Evolutionary conservation across 2,797 vertebrate species (phyloP), one percentile per base, ranked within the genome.

Genomic region (Selene dorsalis): DNA sequence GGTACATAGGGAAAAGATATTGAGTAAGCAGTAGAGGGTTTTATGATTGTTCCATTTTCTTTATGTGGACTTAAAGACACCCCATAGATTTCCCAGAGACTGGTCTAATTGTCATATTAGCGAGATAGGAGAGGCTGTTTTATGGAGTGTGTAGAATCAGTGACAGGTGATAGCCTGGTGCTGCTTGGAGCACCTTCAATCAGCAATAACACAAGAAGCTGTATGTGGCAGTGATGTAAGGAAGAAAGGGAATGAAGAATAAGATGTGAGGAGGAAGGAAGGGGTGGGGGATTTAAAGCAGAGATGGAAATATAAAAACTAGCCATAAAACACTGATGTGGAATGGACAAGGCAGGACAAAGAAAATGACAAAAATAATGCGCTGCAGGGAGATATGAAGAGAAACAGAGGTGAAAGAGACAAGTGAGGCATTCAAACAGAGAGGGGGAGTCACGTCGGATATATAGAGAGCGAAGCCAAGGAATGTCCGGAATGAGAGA

Each of bases 401-500:
- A 80, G 41, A 83, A 85, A 57, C 75, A 86, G 77, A 89, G 80
- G 85, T 80, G 43, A 81, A 86, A 80, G 66, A 84, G 76, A 84
- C 75, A 91, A 87, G 82, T 39, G 61, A 89, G 55, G 80, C 80
- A 87, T 86, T 89, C 59, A 84, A 82, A 81, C 26, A 35, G 68
- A 77, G 70, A 71, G 58, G 62, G 77, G 71, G 83, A 91, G 84
- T 84, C 79, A 84, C 55, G 79, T n/a, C 58, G 73, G 88, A 92
- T 84, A 84, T 86, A 83, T 24, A 75, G 61, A 78, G 76, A 89
- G 62, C 10, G 50, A 89, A 84, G 91, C 92, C 90, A 89, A 91
- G 89, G 87, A 91, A 92, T 91, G 80, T 77, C 61, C 7, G 60
- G 86, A 91, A 91, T 89, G 85, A 89, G 69, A 78, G 63, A 81